Conservation (phyloP, 2,113 vertebrate species). For the Stercorarius parasiticus region DNA sequence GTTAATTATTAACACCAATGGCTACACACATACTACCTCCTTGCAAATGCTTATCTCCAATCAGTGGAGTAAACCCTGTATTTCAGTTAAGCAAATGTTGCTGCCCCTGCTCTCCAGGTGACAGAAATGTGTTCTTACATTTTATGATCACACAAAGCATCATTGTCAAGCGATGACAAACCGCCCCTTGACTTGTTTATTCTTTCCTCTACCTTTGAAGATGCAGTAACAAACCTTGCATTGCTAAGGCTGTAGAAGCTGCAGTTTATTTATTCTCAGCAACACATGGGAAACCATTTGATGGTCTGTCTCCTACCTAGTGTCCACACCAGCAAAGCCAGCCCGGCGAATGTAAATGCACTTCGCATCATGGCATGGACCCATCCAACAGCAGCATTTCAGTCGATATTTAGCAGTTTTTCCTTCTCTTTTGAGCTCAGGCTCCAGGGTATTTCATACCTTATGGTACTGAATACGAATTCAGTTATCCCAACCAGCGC, state of each 20-base stretch:
- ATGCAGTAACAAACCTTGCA: neutral
- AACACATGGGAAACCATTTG: neutral
- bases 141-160: neutral
- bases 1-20: neutral
- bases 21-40: neutral
- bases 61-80: neutral
- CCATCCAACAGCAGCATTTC: neutral
- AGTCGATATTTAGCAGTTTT: neutral
- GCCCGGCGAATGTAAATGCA: neutral
- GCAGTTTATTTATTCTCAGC: neutral
- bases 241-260: fast-evolving
- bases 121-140: neutral
- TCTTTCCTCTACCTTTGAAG: neutral
- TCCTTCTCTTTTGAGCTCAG: neutral
- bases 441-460: neutral
- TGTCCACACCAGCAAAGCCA: fast-evolving
- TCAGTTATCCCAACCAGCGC: neutral
- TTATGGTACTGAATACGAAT: neutral
- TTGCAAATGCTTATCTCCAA: neutral
- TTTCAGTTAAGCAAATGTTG: neutral
- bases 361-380: neutral
- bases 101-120: neutral
- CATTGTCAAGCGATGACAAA: neutral
- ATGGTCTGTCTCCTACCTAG: neutral
- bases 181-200: neutral